Evolutionary conservation across 2,888 invertebrate genomes (phyloP).

Genomic region (Callyntrura guangdongensis): DNA sequence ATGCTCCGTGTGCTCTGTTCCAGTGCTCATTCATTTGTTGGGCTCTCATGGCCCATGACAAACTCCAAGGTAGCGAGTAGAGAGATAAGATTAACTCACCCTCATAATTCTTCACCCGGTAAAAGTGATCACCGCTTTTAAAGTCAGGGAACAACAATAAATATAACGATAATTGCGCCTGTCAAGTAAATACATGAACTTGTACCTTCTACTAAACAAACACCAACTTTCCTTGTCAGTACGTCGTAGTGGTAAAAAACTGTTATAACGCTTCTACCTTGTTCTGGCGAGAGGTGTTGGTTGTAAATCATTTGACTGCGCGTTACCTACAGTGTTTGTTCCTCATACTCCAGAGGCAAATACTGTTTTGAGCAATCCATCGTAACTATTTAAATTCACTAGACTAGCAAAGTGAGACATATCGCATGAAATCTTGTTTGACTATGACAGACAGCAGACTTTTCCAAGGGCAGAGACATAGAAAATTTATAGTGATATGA

Average conservation of each 20-base stretch:
- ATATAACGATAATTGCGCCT: background rate
- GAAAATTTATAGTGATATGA: background rate
- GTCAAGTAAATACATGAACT: conserved; percentile 6
- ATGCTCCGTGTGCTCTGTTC: background rate
- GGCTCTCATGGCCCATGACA: too few relatives aligned
- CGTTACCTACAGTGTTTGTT: too few relatives aligned
- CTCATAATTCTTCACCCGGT: background rate
- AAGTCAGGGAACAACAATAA: background rate
- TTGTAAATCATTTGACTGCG: background rate
- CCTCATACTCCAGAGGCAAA: background rate
- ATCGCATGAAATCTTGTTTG: background rate
- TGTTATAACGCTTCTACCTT: too few relatives aligned
- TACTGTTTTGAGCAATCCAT: background rate
- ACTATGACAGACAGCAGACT: background rate
- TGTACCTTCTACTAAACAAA: background rate
- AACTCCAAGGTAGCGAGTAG: too few relatives aligned
- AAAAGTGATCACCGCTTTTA: background rate
- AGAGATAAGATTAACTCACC: background rate
- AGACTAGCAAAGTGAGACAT: background rate
- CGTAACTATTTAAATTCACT: too few relatives aligned
- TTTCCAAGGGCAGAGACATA: background rate
- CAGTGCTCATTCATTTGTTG: background rate
- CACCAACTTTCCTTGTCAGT: background rate
- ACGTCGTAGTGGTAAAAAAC: too few relatives aligned
- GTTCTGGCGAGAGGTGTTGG: too few relatives aligned